A percentile compares a stretch with the other conserved stretches of the same genome.
These are phyloP conservation scores for Leucania comma DNA, from an alignment of 2,888 invertebrate species.

Conservation along the genomic window DNA sequence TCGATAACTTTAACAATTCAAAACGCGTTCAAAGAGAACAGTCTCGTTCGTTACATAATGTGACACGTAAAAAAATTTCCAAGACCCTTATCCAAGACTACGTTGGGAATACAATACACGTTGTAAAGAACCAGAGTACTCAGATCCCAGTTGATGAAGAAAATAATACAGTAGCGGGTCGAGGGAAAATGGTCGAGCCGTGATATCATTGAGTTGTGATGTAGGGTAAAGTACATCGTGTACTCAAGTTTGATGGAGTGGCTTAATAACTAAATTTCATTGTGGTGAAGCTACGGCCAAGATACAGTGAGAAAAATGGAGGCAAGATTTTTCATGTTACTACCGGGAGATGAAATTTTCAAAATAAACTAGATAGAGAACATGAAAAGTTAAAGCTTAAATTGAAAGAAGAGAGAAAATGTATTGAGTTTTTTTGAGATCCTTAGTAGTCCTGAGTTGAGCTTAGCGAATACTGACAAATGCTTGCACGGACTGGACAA, in stretches of 20 bases:
- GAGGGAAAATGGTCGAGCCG: constrained; percentile 39
- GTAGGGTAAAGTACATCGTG: constrained; percentile 57
- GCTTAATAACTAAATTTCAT: constrained; percentile 63
- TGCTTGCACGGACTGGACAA: no score
- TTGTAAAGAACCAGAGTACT: constrained; percentile 57
- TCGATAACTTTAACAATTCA: constrained; percentile 73
- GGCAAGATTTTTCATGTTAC: constrained; percentile 2
- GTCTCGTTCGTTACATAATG: constrained; percentile 80
- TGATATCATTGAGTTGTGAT: constrained; percentile 67
- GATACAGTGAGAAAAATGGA: constrained; percentile 20
- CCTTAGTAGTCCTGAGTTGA: no score
- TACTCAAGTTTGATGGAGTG: constrained; percentile 60
- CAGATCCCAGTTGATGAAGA: constrained; percentile 44
- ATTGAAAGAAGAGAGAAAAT: no score
- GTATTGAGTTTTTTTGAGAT: no score
- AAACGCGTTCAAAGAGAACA: constrained; percentile 74
- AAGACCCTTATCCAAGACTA: constrained; percentile 78
- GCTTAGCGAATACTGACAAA: no score
- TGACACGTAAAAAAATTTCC: constrained; percentile 85
- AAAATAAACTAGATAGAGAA: neutral
- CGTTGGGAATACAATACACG: constrained; percentile 78
- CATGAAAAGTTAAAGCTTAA: neutral
- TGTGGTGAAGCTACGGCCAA: constrained; percentile 18
- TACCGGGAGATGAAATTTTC: neutral
- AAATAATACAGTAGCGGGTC: constrained; percentile 37